phyloP scores from a whole-genome alignment of 1,140 invertebrate genomes.

The Drosophila ogumai region DNA sequence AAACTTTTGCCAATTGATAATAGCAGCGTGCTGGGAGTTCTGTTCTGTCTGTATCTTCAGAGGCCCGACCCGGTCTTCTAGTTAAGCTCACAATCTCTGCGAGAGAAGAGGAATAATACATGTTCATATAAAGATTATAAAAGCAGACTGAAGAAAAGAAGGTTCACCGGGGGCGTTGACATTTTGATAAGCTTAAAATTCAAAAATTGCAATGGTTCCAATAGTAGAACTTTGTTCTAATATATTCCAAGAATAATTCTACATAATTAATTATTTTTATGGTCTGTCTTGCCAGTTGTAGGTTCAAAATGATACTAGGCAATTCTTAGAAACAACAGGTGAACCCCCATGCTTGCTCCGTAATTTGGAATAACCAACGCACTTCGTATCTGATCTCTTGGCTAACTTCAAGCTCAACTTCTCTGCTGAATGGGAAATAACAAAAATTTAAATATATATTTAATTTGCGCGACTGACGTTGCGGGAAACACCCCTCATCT shows the following conservation, averaged over 20 bases:
- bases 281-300: neutral
- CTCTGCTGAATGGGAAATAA: constrained; percentile 33
- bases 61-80: constrained; percentile 6
- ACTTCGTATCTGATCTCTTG: constrained; percentile 1
- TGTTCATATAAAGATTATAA: constrained; percentile 1
- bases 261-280: neutral
- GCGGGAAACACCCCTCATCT: constrained; percentile 29
- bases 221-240: too few species aligned
- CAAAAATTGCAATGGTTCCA: neutral
- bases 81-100: constrained; percentile 14
- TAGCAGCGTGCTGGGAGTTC: constrained; percentile 26
- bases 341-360: neutral
- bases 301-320: neutral
- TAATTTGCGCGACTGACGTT: constrained; percentile 8
- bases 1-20: constrained; percentile 62
- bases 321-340: neutral
- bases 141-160: constrained; percentile 7
- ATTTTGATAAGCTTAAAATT: constrained; percentile 23
- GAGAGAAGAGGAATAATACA: neutral
- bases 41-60: constrained; percentile 11
- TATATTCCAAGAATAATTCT: neutral
- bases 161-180: constrained; percentile 26
- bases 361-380: constrained; percentile 5
- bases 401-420: neutral
- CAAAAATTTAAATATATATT: constrained; percentile 28